Evolutionary conservation across 2,113 vertebrate genomes (phyloP), one percentile per base, ranked within the genome.

Genomic region (Prochilodus magdalenae): DNA sequence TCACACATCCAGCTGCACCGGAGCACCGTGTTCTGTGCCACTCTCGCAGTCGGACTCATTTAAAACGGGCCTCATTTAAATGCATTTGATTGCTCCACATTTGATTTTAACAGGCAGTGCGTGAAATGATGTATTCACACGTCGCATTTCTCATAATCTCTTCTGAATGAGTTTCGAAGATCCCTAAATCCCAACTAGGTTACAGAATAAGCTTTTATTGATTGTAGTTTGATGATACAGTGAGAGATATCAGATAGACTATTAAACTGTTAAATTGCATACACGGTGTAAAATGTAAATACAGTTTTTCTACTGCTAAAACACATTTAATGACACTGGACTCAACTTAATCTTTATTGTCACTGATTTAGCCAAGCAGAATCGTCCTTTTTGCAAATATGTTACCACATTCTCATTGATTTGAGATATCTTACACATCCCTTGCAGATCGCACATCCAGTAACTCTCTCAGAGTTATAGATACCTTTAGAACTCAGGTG

Each of bases 91-190:
- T 66, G 27, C 59, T 76, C 57, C 65, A 57, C 36, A 49, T 60
- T 72, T 71, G 13, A 71, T 79, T 44, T 79, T 71, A 71, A 29
- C 77, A 60, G 77, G 67, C 77, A 59, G 67, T 79, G 53, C 36
- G 53, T 79, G 51, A 79, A 79, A 79, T 70, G 53, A 59, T 44
- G 51, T 16, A 47, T 79, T 79, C 77, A 27, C 30, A 67, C 33
- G 30, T 67, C 40, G 65, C 65, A 22, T 67, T 36, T 67, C 65
- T 33, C 63, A 59, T 59, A 69, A 69, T 69, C 65, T 59, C 29
- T 57, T 27, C 7, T 57, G 76, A 78, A 33, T 40, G 65, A 65
- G 26, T 65, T 13, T 60, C 10, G 75, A 65, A 22, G 75, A 27
- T 62, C 29, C 49, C 36, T 20, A 27, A 63, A 63, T 47, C 36